A percentile compares a stretch with the other conserved stretches of the same genome.
Conservation (phyloP, 1,140 invertebrate species). For the fruit fly (Drosophila melanogaster) region Release_6_plus_ISO1_MT NT_033779.5:8892501-8893000, state of each 20-base stretch:
- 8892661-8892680: constrained; percentile 50
- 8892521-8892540: constrained; percentile 20
- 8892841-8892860: too few relatives aligned
- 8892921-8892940: constrained; percentile 6
- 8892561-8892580: constrained; percentile 61
- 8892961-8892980: constrained; percentile 21
- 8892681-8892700: constrained; percentile 16
- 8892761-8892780: too few relatives aligned
- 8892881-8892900: not conserved
- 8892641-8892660: constrained; percentile 76
- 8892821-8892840: too few relatives aligned
- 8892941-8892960: constrained; percentile 26
- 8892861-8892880: not conserved
- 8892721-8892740: not conserved
- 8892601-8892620: constrained; percentile 52
- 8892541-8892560: constrained; percentile 31
- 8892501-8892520: constrained; percentile 18
- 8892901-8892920: not conserved
- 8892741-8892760: too few relatives aligned
- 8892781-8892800: too few relatives aligned
- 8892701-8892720: not conserved
- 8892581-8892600: constrained; percentile 64
- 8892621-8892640: constrained; percentile 62
- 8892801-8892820: too few relatives aligned
- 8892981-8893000: constrained; percentile 33